Conservation (phyloP, 2,113 vertebrate species). For the Embiotoca jacksoni region DNA sequence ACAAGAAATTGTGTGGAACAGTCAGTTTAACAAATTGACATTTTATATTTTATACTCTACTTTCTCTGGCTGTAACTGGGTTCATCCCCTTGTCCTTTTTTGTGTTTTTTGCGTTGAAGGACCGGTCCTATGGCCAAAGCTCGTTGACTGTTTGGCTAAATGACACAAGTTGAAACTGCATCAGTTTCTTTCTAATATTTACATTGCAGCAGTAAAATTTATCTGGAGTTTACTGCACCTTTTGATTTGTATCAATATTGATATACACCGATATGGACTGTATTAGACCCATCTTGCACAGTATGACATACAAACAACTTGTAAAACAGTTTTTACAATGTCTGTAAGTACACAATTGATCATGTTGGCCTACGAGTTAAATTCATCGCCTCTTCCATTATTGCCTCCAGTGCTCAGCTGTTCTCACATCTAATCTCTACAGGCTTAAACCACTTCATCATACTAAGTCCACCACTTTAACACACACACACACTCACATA, state of each 20-base stretch:
- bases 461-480: slow-evolving; percentile 48
- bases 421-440: slow-evolving; percentile 54
- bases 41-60: background rate
- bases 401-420: slow-evolving; percentile 31
- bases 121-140: no score
- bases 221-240: background rate
- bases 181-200: no score
- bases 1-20: background rate
- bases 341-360: background rate
- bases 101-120: no score
- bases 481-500: slow-evolving; percentile 26
- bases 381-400: background rate
- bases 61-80: background rate
- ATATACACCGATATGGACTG: background rate
- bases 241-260: background rate
- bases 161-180: no score
- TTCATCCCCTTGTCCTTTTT: background rate
- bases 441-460: slow-evolving; percentile 53
- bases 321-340: background rate
- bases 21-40: background rate
- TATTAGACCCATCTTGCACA: background rate
- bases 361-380: background rate
- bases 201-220: background rate
- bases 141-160: no score
- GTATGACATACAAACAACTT: background rate